A percentile compares a stretch with the other conserved stretches of the same genome.
Evolutionary conservation across 1,140 invertebrate species (phyloP).

Genomic region (Gryllus bimaculatus): DNA sequence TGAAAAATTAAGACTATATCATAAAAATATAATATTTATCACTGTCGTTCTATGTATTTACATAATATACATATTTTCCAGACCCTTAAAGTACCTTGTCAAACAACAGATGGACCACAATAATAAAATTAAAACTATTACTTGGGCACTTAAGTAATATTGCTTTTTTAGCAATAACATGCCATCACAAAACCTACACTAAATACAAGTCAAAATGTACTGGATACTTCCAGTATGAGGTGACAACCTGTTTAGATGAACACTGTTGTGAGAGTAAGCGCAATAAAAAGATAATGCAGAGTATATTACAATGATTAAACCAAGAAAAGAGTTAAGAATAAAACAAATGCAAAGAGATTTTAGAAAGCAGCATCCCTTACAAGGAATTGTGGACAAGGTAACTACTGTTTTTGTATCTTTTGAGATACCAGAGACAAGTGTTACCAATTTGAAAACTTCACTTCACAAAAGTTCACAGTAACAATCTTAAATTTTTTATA

Average conservation of each 20-base stretch:
- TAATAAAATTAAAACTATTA: neutral
- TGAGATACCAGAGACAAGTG: conserved; percentile 13
- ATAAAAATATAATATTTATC: conserved; percentile 2
- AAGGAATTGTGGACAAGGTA: conserved; percentile 16
- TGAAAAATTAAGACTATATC: neutral
- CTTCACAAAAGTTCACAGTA: conserved; percentile 20
- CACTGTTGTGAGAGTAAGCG: neutral
- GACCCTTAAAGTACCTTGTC: neutral
- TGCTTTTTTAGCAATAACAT: too few species aligned
- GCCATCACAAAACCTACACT: too few species aligned
- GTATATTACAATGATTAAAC: neutral
- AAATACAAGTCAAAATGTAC: neutral
- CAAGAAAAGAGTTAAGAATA: too few species aligned
- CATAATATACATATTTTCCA: neutral
- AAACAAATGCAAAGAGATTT: neutral
- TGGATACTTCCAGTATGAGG: neutral
- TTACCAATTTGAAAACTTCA: conserved; percentile 16
- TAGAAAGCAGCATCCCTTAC: conserved; percentile 19
- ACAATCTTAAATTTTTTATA: conserved; percentile 15
- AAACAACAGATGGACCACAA: neutral
- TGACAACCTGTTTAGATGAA: neutral
- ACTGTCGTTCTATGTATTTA: neutral
- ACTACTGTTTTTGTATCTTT: conserved; percentile 15
- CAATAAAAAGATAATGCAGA: conserved; percentile 10
- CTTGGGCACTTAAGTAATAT: too few species aligned